Base-by-base conservation (phyloP, 2,113 vertebrate species). In the Cichladusa arquata region DNA sequence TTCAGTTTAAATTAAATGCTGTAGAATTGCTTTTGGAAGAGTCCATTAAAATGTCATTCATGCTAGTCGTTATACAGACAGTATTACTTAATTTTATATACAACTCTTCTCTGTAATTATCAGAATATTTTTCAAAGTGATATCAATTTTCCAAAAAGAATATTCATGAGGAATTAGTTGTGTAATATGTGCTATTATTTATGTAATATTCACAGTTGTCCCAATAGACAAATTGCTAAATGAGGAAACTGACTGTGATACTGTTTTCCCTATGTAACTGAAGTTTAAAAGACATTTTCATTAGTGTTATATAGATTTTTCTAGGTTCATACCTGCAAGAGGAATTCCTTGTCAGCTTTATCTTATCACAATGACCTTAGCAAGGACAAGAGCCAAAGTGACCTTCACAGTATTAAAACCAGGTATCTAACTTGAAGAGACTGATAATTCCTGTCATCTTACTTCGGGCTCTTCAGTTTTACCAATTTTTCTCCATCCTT, bases 361-460 rank as follows among this genome's bases (percentile, higher is more conserved):
- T 65, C 62, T 72, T 95, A 58, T 6, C 48, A 45, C 61, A 89
- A 69, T 58, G 38, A 92, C 72, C 56, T 93, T 83, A 81, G 76
- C 67, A 94, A 94, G 58, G 71, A 57, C 58, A 95, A 95, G 42
- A 95, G 79, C 87, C 96, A 96, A 97, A 97, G 94, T 96, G 92
- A 90, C 93, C 94, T 97, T 96, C 81, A 78, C 51, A 86, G 60
- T 92, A 88, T 86, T 88, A 76, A 86, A 91, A 69, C 82, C 82
- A 73, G 93, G 93, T 93, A 71, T 67, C 36, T 94, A 67, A 86
- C 67, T 88, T 83, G 88, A 95, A 94, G 81, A 95, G 90, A 83
- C 79, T 92, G 90, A 20, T 90, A 70, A 83, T 78, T 90, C 22
- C 44, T 69, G 3, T 72, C 65, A 82, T 66, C 40, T 81, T 47